Evolutionary conservation across 1,140 invertebrate species (phyloP).

Genomic region (Diachasmimorpha longicaudata): DNA sequence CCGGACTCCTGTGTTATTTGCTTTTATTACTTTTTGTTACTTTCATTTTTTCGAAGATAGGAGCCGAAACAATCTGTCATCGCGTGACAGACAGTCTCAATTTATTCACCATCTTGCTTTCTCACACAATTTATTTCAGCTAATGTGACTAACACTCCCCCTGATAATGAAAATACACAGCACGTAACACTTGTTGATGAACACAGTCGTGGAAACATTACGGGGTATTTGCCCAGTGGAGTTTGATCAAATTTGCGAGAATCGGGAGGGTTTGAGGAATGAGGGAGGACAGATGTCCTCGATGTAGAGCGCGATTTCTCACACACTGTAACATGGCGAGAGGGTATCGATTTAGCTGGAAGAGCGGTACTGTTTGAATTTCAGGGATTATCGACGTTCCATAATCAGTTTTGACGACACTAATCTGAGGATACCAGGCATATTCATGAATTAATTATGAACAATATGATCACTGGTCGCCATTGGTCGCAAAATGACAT

Average conservation of each 20-base stretch:
- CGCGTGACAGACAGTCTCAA: not conserved
- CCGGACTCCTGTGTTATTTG: not conserved
- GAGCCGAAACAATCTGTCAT: not conserved
- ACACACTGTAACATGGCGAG: not conserved
- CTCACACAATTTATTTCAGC: not conserved
- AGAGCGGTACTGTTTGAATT: not conserved
- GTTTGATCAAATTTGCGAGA: too few relatives aligned
- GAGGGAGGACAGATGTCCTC: too few relatives aligned
- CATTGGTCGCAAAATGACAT: too few relatives aligned
- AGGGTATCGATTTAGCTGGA: not conserved
- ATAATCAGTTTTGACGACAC: too few relatives aligned
- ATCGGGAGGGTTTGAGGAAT: too few relatives aligned
- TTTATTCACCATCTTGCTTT: not conserved
- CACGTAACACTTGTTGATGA: slow-evolving; percentile 52
- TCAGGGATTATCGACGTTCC: not conserved
- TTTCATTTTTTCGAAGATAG: not conserved
- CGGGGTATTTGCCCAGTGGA: too few relatives aligned
- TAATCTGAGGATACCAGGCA: too few relatives aligned
- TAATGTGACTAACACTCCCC: not conserved
- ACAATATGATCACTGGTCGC: too few relatives aligned
- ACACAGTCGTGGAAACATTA: slow-evolving; percentile 29
- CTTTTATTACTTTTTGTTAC: not conserved
- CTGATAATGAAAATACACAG: not conserved
- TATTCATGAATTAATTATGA: too few relatives aligned
- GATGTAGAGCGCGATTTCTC: not conserved